Percentiles rank a stretch among this genome's conserved stretches.
These are phyloP conservation scores for Menura novaehollandiae DNA, from an alignment of 2,113 vertebrate species.

Conservation along the genomic window DNA sequence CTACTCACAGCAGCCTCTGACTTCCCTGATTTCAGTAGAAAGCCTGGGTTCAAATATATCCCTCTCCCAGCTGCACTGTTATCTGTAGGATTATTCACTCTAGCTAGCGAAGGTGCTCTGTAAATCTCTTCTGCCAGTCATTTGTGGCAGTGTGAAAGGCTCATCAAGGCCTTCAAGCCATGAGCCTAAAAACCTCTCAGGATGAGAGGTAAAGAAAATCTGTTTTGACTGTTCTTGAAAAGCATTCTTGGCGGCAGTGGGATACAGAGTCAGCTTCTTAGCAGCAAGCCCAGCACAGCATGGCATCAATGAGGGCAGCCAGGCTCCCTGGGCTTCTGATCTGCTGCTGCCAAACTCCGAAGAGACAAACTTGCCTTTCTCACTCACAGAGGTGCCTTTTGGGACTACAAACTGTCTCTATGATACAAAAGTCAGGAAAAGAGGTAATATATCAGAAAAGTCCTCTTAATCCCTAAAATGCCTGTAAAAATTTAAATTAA, in stretches of 20 bases:
- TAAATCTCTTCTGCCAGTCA: background rate
- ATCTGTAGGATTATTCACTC: background rate
- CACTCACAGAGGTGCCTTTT: background rate
- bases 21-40: background rate
- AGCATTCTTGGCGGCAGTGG: background rate
- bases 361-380: background rate
- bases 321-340: background rate
- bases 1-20: background rate
- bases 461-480: background rate
- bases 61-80: background rate
- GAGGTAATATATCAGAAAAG: background rate
- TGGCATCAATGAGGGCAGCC: background rate
- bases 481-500: background rate
- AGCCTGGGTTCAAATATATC: background rate
- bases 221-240: conserved; percentile 39
- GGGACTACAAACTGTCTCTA: background rate
- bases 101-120: background rate
- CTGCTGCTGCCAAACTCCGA: background rate
- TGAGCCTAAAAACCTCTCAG: background rate
- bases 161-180: background rate
- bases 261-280: background rate
- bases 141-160: background rate
- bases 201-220: background rate
- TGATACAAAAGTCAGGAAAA: background rate
- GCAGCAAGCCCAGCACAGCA: background rate